Conservation (phyloP, 2,113 vertebrate genomes). For the Mobula birostris region DNA sequence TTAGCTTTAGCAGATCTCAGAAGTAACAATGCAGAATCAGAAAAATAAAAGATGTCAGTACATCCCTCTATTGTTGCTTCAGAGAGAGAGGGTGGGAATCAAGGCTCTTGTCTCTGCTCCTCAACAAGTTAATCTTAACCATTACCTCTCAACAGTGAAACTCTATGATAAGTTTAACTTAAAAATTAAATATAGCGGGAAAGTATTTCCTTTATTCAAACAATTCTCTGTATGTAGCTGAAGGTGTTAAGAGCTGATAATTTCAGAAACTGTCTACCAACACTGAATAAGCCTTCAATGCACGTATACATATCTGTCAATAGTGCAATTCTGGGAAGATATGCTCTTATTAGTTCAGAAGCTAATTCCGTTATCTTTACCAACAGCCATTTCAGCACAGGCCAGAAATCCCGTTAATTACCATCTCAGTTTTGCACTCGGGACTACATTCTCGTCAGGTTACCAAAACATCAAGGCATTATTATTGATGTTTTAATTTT, state of each 20-base stretch:
- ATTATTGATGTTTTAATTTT: no score
- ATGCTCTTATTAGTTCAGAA: not conserved
- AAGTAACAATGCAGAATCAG: not conserved
- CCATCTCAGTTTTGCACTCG: not conserved
- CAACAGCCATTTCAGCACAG: not conserved
- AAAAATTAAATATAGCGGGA: not conserved
- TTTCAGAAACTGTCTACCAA: no score
- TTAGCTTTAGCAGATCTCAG: no score
- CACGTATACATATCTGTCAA: not conserved
- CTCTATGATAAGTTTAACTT: no score
- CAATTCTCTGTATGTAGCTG: not conserved
- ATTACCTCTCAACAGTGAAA: not conserved
- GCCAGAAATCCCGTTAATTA: not conserved
- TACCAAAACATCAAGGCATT: not conserved
- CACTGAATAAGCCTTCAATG: not conserved
- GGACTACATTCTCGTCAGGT: not conserved
- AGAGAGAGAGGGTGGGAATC: not conserved
- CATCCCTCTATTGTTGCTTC: not conserved
- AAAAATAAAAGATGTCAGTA: not conserved
- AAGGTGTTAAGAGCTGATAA: no score
- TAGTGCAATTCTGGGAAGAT: not conserved
- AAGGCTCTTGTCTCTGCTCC: not conserved
- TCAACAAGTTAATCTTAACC: not conserved
- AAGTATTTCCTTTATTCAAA: not conserved
- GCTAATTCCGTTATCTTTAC: not conserved